These are phyloP conservation scores for Aphidius ervi DNA, from an alignment of 1,140 invertebrate genomes.

Conservation along the genomic window DNA sequence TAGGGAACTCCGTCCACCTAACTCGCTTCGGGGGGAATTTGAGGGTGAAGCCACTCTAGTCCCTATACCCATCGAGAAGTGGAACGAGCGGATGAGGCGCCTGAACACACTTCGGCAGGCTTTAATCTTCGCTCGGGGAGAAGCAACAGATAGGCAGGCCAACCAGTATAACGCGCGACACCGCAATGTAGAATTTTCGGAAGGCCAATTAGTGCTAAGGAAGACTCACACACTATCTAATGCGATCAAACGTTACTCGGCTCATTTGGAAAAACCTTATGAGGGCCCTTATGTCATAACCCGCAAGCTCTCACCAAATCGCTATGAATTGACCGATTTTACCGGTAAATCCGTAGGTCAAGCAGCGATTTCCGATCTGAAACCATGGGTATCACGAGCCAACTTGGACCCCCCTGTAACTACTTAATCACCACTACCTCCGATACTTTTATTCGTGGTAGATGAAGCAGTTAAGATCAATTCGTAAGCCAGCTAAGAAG, in stretches of 20 bases:
- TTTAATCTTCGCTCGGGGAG: background rate
- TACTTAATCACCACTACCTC: too few relatives aligned
- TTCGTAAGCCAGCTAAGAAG: too few relatives aligned
- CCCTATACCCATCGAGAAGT: background rate
- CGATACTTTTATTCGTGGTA: too few relatives aligned
- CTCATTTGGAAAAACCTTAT: background rate
- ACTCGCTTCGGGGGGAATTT: background rate
- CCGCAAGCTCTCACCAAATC: too few relatives aligned
- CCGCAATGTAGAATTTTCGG: slow-evolving; percentile 13
- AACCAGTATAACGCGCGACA: slow-evolving; percentile 23
- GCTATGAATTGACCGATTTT: too few relatives aligned
- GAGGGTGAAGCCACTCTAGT: background rate
- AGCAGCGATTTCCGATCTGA: too few relatives aligned
- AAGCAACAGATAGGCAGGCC: background rate
- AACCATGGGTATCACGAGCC: too few relatives aligned
- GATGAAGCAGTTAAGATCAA: too few relatives aligned
- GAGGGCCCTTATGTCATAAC: background rate
- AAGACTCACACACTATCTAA: background rate
- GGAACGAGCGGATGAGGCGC: background rate
- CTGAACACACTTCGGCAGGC: background rate
- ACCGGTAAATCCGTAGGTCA: too few relatives aligned
- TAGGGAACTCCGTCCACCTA: slow-evolving; percentile 32
- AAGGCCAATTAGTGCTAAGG: slow-evolving; percentile 16
- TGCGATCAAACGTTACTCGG: background rate
- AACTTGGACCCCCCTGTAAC: too few relatives aligned